These are phyloP conservation scores for Chlamydotis undulata DNA, from an alignment of 2,113 vertebrate genomes.

Conservation along the genomic window DNA sequence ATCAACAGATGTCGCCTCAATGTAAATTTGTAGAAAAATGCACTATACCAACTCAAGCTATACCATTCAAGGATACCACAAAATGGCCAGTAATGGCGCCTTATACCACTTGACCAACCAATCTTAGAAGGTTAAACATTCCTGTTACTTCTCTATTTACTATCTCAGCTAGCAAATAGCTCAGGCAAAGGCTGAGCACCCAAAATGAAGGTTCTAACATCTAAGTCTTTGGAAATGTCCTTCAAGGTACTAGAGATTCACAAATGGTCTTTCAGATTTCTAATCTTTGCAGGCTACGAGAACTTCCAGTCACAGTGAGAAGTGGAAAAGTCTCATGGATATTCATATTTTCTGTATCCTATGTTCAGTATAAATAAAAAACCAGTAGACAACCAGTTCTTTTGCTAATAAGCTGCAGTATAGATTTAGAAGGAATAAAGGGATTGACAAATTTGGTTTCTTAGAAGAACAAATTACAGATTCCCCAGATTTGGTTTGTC, in stretches of 20 bases:
- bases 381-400: not conserved
- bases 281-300: not conserved
- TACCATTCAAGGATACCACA: not conserved
- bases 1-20: not conserved
- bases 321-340: not conserved
- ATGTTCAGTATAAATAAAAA: not conserved
- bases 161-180: not conserved
- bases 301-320: not conserved
- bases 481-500: not conserved
- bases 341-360: not conserved
- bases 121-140: not conserved
- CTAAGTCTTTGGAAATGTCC: not conserved
- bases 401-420: not conserved
- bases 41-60: not conserved
- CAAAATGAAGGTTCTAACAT: not conserved
- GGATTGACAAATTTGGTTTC: not conserved
- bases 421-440: not conserved
- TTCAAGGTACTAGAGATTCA: not conserved
- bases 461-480: not conserved
- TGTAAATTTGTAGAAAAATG: not conserved
- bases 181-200: not conserved
- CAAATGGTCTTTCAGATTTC: not conserved
- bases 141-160: not conserved
- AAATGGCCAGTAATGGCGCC: not conserved
- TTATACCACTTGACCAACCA: not conserved